Evolutionary conservation across 2,113 vertebrate genomes (phyloP).

Genomic region (Cairina moschata): DNA sequence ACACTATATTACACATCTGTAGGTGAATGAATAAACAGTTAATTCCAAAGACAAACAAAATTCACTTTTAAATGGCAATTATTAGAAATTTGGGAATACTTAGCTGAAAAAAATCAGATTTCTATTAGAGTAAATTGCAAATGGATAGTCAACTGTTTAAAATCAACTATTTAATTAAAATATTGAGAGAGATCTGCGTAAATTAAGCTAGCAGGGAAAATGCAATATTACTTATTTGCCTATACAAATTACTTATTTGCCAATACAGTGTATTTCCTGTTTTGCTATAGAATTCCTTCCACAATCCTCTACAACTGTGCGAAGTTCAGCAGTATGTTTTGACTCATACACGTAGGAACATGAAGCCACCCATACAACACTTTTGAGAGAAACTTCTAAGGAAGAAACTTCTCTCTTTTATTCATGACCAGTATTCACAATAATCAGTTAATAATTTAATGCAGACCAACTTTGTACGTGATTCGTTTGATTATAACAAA

Average conservation of each 20-base stretch:
- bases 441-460: not conserved
- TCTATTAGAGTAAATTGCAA: slow-evolving; percentile 59
- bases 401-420: not conserved
- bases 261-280: not conserved
- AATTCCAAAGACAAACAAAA: slow-evolving; percentile 34
- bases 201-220: not conserved
- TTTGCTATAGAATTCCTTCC: not conserved
- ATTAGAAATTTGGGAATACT: slow-evolving; percentile 9
- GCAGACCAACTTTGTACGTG: not conserved
- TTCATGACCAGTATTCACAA: not conserved
- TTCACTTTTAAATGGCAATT: slow-evolving; percentile 72
- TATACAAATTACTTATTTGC: not conserved
- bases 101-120: slow-evolving; percentile 55
- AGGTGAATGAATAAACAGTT: slow-evolving; percentile 39
- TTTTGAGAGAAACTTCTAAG: not conserved
- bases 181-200: not conserved
- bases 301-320: not conserved
- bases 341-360: not conserved
- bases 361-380: not conserved
- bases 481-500: not conserved
- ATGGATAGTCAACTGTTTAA: not conserved
- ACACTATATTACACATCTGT: slow-evolving; percentile 22
- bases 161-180: not conserved
- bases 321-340: not conserved
- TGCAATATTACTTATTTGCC: not conserved